Evolutionary conservation across 2,113 vertebrate genomes (phyloP).

Genomic region (Alouatta palliata): DNA sequence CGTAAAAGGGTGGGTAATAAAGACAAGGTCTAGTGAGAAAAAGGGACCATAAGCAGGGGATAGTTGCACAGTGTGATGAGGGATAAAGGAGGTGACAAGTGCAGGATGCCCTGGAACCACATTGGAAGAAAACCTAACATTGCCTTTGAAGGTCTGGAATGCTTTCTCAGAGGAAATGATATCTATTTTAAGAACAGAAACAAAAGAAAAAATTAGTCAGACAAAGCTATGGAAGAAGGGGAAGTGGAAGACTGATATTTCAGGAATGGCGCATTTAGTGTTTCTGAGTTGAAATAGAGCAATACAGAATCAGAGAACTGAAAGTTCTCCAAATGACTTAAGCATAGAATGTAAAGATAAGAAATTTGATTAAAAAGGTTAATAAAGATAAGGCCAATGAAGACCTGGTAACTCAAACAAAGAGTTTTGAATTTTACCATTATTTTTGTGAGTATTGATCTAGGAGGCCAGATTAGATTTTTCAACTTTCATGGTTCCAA

Average conservation of each 20-base stretch:
- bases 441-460: not conserved
- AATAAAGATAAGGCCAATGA: not conserved
- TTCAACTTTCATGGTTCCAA: not conserved
- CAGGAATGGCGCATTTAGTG: not conserved
- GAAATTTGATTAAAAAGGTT: not conserved
- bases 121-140: not conserved
- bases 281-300: not conserved
- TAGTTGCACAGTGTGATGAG: not conserved
- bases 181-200: not conserved
- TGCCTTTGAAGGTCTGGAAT: not conserved
- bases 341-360: not conserved
- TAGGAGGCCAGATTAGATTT: not conserved
- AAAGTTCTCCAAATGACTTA: not conserved
- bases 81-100: not conserved
- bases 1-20: not conserved
- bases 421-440: not conserved
- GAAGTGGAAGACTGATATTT: not conserved
- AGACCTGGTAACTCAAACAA: not conserved
- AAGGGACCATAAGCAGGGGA: not conserved
- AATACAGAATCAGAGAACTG: not conserved
- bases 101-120: fast-evolving
- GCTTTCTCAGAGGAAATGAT: not conserved
- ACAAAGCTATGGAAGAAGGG: not conserved
- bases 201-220: not conserved
- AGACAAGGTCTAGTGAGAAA: not conserved